These are phyloP conservation scores for Campylomormyrus numenius DNA, from an alignment of 2,113 vertebrate genomes.

Conservation along the genomic window DNA sequence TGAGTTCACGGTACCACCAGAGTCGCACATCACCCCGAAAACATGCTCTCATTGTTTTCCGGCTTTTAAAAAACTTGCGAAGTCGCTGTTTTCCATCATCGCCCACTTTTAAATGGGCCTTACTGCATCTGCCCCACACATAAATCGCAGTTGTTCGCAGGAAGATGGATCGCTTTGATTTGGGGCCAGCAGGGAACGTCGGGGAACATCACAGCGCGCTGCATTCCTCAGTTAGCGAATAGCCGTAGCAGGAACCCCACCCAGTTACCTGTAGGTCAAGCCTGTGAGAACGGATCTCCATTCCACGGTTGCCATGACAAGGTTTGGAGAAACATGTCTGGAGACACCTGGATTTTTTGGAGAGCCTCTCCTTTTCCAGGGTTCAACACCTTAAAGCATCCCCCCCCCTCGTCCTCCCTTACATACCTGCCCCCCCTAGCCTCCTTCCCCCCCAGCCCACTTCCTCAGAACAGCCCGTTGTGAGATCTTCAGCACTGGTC, in stretches of 20 bases:
- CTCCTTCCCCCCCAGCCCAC: neutral
- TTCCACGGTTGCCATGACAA: neutral
- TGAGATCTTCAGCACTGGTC: neutral
- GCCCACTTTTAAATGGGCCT: neutral
- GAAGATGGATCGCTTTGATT: neutral
- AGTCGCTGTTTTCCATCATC: neutral
- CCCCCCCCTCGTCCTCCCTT: neutral
- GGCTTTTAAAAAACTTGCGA: neutral
- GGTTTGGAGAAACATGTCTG: conserved; percentile 10
- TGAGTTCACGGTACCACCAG: neutral
- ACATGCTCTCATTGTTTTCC: neutral
- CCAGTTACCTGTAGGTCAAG: neutral
- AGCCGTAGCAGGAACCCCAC: neutral
- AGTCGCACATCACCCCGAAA: neutral
- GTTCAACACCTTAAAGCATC: neutral
- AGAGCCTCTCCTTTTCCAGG: conserved; percentile 5
- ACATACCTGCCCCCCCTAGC: neutral
- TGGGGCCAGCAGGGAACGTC: neutral
- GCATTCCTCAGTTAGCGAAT: neutral
- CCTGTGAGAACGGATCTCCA: conserved; percentile 6
- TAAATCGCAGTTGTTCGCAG: neutral
- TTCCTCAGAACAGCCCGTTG: neutral
- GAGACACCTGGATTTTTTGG: conserved; percentile 19
- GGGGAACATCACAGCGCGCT: neutral
- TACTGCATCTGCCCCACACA: neutral